Evolutionary conservation across 2,113 vertebrate genomes (phyloP).

Genomic region (Myiagra hebetior): DNA sequence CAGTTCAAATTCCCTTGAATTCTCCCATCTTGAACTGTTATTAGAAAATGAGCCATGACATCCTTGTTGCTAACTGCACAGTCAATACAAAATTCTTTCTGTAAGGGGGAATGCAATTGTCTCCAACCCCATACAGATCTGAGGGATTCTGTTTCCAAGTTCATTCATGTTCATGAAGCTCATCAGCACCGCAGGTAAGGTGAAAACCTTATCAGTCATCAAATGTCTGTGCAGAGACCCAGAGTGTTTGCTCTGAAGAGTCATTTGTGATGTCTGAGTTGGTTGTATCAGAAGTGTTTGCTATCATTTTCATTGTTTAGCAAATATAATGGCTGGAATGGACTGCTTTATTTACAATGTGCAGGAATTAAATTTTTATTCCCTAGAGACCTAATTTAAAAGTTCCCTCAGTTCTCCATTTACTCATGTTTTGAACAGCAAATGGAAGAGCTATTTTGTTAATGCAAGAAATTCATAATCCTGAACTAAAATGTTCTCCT

Average conservation of each 20-base stretch:
- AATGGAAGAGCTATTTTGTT: not conserved
- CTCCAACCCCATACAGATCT: not conserved
- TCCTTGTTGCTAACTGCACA: not conserved
- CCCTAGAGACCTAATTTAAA: conserved; percentile 50
- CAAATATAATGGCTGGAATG: not conserved
- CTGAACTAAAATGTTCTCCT: conserved; percentile 7
- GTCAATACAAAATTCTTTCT: not conserved
- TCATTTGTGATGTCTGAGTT: not conserved
- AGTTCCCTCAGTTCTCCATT: conserved; percentile 2
- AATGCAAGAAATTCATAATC: not conserved
- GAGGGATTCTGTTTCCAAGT: not conserved
- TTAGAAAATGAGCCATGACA: not conserved
- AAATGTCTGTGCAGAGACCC: not conserved
- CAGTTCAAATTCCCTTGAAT: not conserved
- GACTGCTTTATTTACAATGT: conserved; percentile 16
- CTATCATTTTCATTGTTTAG: not conserved
- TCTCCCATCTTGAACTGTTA: not conserved
- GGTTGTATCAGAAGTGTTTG: not conserved
- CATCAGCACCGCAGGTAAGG: not conserved
- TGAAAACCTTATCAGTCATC: not conserved
- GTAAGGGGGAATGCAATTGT: not conserved
- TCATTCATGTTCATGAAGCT: not conserved
- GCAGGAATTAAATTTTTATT: conserved; percentile 22
- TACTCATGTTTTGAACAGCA: not conserved
- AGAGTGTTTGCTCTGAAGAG: not conserved